Percentiles rank a stretch among this genome's conserved stretches.
These are phyloP conservation scores for Festucalex cinctus DNA, from an alignment of 2,113 vertebrate species.

Conservation along the genomic window DNA sequence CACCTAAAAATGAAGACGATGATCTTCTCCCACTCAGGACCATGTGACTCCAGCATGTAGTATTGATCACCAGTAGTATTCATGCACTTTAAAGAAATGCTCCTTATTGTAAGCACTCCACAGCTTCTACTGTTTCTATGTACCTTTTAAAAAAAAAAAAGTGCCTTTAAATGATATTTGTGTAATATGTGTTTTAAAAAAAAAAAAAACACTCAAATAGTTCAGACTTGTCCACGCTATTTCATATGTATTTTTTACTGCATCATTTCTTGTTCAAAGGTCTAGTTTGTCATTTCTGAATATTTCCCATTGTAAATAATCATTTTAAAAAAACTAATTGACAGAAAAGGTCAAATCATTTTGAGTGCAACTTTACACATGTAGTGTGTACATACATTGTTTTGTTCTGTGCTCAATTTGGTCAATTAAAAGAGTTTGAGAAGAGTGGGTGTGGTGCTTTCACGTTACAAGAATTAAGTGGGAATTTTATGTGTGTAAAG, in stretches of 20 bases:
- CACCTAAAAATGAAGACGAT: slow-evolving; percentile 39
- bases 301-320: neutral
- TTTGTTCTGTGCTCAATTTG: neutral
- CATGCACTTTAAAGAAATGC: slow-evolving; percentile 2
- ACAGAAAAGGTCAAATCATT: neutral
- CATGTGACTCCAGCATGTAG: slow-evolving; percentile 8
- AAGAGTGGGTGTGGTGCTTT: neutral
- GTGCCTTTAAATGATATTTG: slow-evolving; percentile 47
- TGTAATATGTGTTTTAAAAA: slow-evolving; percentile 9
- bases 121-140: neutral
- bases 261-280: neutral
- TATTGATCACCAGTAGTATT: slow-evolving; percentile 28
- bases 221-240: neutral
- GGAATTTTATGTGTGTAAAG: too few species aligned
- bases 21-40: slow-evolving; percentile 48
- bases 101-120: neutral
- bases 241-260: neutral
- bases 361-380: neutral
- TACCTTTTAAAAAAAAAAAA: slow-evolving; percentile 1
- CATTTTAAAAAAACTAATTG: neutral
- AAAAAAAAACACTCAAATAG: neutral
- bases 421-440: neutral
- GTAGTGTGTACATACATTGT: neutral
- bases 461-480: too few species aligned
- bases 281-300: neutral